phyloP scores from a whole-genome alignment of 2,888 invertebrate genomes.

The Drosophila lutescens region DNA sequence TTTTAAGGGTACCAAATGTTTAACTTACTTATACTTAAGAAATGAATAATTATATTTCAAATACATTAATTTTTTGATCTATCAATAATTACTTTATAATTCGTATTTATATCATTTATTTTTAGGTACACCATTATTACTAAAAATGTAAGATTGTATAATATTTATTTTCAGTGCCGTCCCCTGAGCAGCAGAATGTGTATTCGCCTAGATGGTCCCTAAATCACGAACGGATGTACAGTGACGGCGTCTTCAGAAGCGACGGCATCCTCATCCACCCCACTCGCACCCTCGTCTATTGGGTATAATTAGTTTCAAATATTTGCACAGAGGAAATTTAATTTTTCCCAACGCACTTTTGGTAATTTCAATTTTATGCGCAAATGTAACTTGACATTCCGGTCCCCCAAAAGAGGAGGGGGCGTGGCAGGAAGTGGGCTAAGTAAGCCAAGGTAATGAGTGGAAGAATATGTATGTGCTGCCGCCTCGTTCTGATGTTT shows the following conservation, averaged over 20 bases:
- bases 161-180: conserved; percentile 8
- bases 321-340: conserved; percentile 70
- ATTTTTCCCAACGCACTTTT: conserved; percentile 63
- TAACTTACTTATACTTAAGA: no score
- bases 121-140: no score
- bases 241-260: conserved; percentile 43
- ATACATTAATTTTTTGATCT: no score
- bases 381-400: conserved; percentile 37
- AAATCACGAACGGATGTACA: conserved; percentile 71
- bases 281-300: conserved; percentile 57
- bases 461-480: conserved; percentile 13
- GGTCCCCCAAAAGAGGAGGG: conserved; percentile 5
- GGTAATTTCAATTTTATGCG: conserved; percentile 55
- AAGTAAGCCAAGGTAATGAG: conserved; percentile 26
- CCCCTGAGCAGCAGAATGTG: conserved; percentile 31
- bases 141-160: no score
- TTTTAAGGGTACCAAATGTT: no score
- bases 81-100: no score
- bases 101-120: neutral
- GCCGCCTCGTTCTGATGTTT: conserved; percentile 11
- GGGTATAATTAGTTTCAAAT: conserved; percentile 80
- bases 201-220: conserved; percentile 40
- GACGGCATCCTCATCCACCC: conserved; percentile 6
- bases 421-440: conserved; percentile 12
- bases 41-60: no score